A percentile compares a stretch with the other conserved stretches of the same genome.
Evolutionary conservation across 2,888 invertebrate genomes (phyloP).

Genomic region (Eupeodes latifasciatus): DNA sequence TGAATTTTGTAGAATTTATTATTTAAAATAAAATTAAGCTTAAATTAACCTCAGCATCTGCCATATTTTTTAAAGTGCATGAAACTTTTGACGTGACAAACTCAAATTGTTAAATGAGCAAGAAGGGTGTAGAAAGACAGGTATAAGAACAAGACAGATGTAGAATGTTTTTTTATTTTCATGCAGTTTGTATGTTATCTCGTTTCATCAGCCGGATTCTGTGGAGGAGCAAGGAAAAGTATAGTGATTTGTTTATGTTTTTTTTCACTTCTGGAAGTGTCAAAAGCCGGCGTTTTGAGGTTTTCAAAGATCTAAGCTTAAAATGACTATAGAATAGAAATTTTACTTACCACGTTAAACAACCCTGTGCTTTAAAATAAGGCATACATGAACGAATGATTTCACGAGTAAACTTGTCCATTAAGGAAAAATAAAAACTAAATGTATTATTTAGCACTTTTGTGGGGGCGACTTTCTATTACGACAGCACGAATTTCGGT

Average conservation of each 20-base stretch:
- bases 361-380: neutral
- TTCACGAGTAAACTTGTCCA: no score
- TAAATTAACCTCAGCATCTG: conserved; percentile 79
- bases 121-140: neutral
- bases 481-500: no score
- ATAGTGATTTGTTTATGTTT: conserved; percentile 20
- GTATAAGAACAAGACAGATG: conserved; percentile 14
- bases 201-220: neutral
- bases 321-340: no score
- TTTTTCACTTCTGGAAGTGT: neutral
- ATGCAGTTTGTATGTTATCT: neutral
- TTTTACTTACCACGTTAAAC: neutral
- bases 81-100: conserved; percentile 74
- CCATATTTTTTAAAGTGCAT: conserved; percentile 77
- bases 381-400: no score
- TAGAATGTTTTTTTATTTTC: neutral
- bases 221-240: neutral
- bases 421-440: no score
- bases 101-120: neutral
- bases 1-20: conserved; percentile 50
- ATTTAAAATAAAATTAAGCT: conserved; percentile 35
- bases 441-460: no score
- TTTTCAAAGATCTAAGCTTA: neutral
- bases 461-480: no score
- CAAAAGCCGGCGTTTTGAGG: neutral